These are phyloP conservation scores for Cinclus cinclus DNA, from an alignment of 2,113 vertebrate species.

Conservation along the genomic window DNA sequence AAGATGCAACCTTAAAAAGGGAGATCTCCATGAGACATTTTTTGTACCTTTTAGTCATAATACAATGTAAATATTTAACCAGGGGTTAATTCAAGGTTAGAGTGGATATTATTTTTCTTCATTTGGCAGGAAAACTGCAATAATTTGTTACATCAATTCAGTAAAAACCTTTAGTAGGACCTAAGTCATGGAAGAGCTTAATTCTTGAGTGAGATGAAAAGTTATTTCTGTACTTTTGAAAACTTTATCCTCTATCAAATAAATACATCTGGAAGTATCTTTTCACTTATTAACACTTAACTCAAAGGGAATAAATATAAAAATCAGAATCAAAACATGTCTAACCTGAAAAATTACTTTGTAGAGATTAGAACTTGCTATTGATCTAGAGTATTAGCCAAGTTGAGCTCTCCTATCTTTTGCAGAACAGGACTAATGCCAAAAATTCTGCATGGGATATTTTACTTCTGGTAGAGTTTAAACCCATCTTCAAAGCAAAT, in stretches of 20 bases:
- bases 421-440: background rate
- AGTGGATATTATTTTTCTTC: background rate
- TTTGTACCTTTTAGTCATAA: background rate
- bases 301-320: background rate
- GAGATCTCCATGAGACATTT: background rate
- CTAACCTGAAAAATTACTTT: background rate
- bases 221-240: background rate
- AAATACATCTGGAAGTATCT: background rate
- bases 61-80: background rate
- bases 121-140: background rate
- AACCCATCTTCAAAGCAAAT: background rate
- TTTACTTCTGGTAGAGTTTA: background rate
- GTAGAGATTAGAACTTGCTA: background rate
- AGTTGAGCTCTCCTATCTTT: background rate
- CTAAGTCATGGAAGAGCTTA: background rate
- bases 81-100: background rate
- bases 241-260: background rate
- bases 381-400: background rate
- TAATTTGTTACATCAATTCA: background rate
- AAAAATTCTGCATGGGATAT: background rate
- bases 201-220: background rate
- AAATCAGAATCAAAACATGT: background rate
- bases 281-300: background rate
- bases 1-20: conserved; percentile 87
- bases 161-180: background rate